Evolutionary conservation across 2,888 invertebrate species (phyloP).

Genomic region (Gastracanthus pulcherrimus): DNA sequence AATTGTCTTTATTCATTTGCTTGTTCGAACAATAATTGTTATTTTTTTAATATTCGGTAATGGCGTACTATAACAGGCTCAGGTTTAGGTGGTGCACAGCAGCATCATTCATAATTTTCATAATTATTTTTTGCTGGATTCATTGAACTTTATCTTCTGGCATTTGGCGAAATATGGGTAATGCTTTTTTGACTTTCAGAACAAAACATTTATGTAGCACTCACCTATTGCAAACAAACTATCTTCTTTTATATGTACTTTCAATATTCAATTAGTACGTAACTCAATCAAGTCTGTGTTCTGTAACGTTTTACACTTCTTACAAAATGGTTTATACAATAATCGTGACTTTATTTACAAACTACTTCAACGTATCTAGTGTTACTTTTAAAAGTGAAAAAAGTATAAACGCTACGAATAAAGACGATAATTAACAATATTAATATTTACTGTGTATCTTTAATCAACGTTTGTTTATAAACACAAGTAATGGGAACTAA

Average conservation of each 20-base stretch:
- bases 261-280: background rate
- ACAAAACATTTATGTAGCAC: background rate
- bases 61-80: background rate
- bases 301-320: too few relatives aligned
- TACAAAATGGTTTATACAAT: background rate
- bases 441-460: background rate
- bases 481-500: background rate
- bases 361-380: background rate
- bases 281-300: too few relatives aligned
- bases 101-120: background rate
- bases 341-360: background rate
- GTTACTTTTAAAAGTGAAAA: too few relatives aligned
- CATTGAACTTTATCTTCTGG: slow-evolving; percentile 4
- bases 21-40: background rate
- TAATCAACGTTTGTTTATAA: background rate
- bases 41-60: background rate
- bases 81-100: background rate
- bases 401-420: background rate
- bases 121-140: background rate
- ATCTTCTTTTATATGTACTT: background rate
- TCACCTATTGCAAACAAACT: background rate
- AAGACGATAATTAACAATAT: background rate
- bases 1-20: background rate
- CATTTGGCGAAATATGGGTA: slow-evolving; percentile 10
- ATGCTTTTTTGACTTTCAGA: slow-evolving; percentile 40